Conservation (phyloP, 2,888 invertebrate genomes). For the Leptinotarsa juncta region DNA sequence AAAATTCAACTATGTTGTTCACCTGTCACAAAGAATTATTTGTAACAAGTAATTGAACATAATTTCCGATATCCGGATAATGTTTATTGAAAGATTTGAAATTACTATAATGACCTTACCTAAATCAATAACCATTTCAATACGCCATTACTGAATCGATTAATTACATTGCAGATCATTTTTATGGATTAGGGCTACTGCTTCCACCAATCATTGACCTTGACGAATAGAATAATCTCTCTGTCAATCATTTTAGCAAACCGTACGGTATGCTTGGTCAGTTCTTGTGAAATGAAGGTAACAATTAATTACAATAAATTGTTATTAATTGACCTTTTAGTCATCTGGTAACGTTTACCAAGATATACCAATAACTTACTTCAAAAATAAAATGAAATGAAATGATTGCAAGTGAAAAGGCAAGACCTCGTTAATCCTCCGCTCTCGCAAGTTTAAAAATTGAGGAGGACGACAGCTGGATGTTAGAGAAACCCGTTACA, state of each 20-base stretch:
- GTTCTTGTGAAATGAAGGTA: conserved; percentile 11
- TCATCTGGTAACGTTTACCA: background rate
- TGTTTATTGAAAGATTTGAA: background rate
- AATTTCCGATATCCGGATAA: conserved; percentile 11
- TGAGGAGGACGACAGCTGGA: too few species aligned
- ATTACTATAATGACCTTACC: conserved; percentile 13
- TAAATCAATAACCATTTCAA: conserved; percentile 25
- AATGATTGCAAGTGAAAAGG: too few species aligned
- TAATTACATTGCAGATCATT: conserved; percentile 10
- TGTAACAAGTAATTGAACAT: background rate
- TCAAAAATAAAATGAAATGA: too few species aligned
- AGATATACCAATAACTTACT: too few species aligned
- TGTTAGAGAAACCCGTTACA: too few species aligned
- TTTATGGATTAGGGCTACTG: conserved; percentile 14
- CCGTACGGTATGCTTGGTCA: conserved; percentile 6
- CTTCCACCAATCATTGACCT: conserved; percentile 9
- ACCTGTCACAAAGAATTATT: background rate
- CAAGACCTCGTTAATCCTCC: too few species aligned
- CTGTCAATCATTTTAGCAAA: conserved; percentile 16
- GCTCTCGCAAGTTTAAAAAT: too few species aligned
- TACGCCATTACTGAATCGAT: conserved; percentile 11
- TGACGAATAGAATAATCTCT: conserved; percentile 5
- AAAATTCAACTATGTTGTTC: background rate
- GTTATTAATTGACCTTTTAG: background rate
- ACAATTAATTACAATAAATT: conserved; percentile 2